phyloP scores from a whole-genome alignment of 2,113 vertebrate species.

The Chauna torquata region DNA sequence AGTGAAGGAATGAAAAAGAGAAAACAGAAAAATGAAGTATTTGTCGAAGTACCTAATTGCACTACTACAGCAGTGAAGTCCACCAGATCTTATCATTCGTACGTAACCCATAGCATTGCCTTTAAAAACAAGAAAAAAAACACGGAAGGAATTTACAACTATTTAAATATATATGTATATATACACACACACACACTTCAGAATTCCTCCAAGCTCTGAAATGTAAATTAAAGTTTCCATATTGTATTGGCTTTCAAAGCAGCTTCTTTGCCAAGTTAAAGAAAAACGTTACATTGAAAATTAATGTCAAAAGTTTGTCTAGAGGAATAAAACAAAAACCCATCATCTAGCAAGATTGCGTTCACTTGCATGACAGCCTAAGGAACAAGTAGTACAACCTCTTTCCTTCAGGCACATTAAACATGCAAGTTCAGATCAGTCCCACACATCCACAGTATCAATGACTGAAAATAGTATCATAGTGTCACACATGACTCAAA shows the following conservation, averaged over 20 bases:
- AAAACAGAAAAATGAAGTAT: background rate
- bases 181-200: background rate
- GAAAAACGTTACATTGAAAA: background rate
- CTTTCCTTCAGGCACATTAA: background rate
- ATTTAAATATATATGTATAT: background rate
- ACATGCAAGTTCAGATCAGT: background rate
- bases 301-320: background rate
- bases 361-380: background rate
- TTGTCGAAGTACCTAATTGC: slow-evolving; percentile 88
- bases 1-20: background rate
- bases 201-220: background rate
- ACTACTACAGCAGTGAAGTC: slow-evolving; percentile 97
- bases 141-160: background rate
- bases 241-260: background rate
- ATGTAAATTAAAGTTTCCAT: background rate
- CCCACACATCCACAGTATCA: background rate
- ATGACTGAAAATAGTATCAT: background rate
- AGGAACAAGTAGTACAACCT: background rate
- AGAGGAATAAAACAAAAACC: background rate
- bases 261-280: background rate
- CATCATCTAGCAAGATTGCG: background rate
- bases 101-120: slow-evolving; percentile 99
- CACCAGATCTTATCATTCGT: slow-evolving; percentile 97
- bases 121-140: slow-evolving; percentile 66
- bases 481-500: no score